Percentiles rank a stretch among this genome's conserved stretches.
These are phyloP conservation scores for Borostomias antarcticus DNA, from an alignment of 2,797 vertebrate species.

Conservation along the genomic window DNA sequence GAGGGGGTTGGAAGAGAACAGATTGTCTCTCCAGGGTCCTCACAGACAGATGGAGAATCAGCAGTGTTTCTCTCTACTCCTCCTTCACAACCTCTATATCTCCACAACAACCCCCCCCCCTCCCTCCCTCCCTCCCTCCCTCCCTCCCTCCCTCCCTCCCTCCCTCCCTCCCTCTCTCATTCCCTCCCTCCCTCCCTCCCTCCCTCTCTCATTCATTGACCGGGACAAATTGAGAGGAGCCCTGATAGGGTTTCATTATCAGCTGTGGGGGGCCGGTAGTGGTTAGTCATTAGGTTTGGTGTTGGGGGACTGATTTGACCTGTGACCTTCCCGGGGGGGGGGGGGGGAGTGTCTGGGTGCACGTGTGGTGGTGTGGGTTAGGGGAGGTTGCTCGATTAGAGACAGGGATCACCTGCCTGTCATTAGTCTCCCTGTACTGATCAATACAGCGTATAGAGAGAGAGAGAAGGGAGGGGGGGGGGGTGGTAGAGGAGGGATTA, in stretches of 20 bases:
- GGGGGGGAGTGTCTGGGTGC: slow-evolving; percentile 7
- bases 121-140: neutral
- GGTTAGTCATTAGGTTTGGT: neutral
- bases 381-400: slow-evolving; percentile 22
- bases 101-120: too few species aligned
- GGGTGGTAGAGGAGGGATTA: neutral
- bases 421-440: slow-evolving; percentile 22
- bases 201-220: neutral
- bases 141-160: neutral
- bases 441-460: slow-evolving; percentile 21
- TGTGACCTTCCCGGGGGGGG: slow-evolving; percentile 26
- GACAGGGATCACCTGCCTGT: slow-evolving; percentile 23
- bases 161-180: neutral
- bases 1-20: too few species aligned
- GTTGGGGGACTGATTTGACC: slow-evolving; percentile 9
- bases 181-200: too few species aligned
- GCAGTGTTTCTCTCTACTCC: neutral
- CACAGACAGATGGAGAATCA: too few species aligned
- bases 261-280: neutral
- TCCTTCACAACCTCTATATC: neutral
- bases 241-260: slow-evolving; percentile 43
- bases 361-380: slow-evolving; percentile 20
- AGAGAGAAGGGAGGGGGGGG: neutral
- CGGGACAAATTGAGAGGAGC: slow-evolving; percentile 23
- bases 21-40: too few species aligned